Evolutionary conservation across 2,888 invertebrate genomes (phyloP).

Genomic region (Venustoraphidia nigricollis): DNA sequence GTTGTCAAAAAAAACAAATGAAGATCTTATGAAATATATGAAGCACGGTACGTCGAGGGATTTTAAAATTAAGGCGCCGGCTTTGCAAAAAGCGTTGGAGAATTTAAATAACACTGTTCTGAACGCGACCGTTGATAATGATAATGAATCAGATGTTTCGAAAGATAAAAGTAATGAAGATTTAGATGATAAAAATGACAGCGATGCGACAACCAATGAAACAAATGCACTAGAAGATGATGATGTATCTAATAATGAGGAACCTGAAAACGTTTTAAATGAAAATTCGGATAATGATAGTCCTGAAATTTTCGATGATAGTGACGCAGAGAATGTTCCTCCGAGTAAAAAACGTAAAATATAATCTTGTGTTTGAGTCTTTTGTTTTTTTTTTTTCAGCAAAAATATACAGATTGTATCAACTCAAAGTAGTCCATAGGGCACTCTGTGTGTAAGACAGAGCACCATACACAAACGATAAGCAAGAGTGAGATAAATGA

Average conservation of each 20-base stretch:
- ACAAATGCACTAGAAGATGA: conserved; percentile 1
- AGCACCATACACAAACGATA: no score
- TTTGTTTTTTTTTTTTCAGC: neutral
- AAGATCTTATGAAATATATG: conserved; percentile 35
- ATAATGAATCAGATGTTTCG: conserved; percentile 1
- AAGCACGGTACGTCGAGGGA: conserved; percentile 47
- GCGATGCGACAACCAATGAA: neutral
- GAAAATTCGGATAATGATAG: neutral
- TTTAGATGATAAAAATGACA: neutral
- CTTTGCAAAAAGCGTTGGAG: conserved; percentile 36
- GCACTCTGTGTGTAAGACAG: no score
- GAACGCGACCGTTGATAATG: conserved; percentile 5
- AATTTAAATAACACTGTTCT: conserved; percentile 11
- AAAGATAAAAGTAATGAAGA: conserved; percentile 1
- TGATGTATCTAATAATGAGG: neutral
- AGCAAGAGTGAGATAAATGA: no score
- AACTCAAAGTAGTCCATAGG: no score
- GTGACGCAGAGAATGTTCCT: conserved; percentile 9
- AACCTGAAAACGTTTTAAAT: neutral
- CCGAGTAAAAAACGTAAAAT: conserved; percentile 13
- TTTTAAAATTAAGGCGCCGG: conserved; percentile 39
- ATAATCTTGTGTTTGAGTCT: conserved; percentile 6
- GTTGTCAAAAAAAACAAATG: conserved; percentile 42
- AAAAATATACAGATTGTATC: no score
- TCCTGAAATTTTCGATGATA: neutral